A percentile compares a stretch with the other conserved stretches of the same genome.
phyloP scores from a whole-genome alignment of 2,113 vertebrate genomes.

The Meleagris gallopavo region DNA sequence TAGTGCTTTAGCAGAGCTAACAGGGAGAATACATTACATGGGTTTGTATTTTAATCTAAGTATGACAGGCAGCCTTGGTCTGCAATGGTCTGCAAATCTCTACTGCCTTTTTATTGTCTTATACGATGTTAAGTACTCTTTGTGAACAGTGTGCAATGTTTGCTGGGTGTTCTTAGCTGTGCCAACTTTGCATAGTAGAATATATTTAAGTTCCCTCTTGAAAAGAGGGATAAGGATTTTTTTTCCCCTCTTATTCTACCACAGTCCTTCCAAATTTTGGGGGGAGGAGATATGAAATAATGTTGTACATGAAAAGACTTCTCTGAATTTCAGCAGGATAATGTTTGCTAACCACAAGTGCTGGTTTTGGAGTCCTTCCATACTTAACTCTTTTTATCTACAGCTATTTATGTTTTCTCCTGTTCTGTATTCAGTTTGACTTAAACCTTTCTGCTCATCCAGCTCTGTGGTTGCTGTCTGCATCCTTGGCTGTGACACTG shows the following conservation, averaged over 20 bases:
- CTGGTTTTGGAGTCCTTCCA: not conserved
- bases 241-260: not conserved
- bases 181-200: not conserved
- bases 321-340: not conserved
- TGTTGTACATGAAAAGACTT: not conserved
- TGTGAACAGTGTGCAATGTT: not conserved
- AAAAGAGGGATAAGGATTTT: not conserved
- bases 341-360: not conserved
- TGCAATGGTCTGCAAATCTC: not conserved
- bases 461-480: not conserved
- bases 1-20: not conserved
- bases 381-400: not conserved
- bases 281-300: not conserved
- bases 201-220: not conserved
- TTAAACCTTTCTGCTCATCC: not conserved
- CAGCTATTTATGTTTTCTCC: not conserved
- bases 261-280: not conserved
- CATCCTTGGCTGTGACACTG: not conserved
- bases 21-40: not conserved
- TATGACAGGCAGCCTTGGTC: not conserved
- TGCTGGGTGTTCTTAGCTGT: not conserved
- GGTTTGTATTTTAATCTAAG: not conserved
- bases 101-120: not conserved
- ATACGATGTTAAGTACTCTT: not conserved
- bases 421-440: not conserved